A percentile compares a stretch with the other conserved stretches of the same genome.
These are phyloP conservation scores for Pterocles burchelli DNA, from an alignment of 2,113 vertebrate species.

Conservation along the genomic window DNA sequence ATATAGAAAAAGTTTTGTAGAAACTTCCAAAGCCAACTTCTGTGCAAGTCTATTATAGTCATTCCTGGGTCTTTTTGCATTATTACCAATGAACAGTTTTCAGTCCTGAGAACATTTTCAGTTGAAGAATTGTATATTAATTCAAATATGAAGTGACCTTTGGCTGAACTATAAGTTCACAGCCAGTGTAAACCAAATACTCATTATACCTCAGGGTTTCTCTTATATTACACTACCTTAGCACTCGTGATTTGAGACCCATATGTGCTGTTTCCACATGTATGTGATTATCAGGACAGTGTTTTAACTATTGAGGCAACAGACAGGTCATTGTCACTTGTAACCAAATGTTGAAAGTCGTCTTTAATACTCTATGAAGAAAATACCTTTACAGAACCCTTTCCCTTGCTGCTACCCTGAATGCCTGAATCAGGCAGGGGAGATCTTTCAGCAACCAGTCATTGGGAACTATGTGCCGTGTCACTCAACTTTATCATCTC, in stretches of 20 bases:
- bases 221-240: neutral
- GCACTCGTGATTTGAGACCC: neutral
- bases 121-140: neutral
- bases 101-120: neutral
- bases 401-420: neutral
- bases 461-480: rapidly evolving
- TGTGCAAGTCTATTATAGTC: neutral
- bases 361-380: neutral
- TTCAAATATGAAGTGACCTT: neutral
- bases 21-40: neutral
- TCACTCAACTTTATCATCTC: neutral
- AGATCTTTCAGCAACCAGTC: neutral
- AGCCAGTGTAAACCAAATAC: neutral
- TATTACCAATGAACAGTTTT: neutral
- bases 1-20: neutral
- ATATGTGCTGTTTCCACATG: neutral
- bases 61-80: neutral
- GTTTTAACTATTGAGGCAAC: neutral
- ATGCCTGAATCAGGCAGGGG: neutral
- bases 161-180: neutral
- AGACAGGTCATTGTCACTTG: neutral
- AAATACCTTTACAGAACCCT: neutral
- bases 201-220: neutral
- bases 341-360: rapidly evolving
- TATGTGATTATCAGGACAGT: neutral